Evolutionary conservation across 1,140 invertebrate species (phyloP), one percentile per base, ranked within the genome.

Genomic region (Nebria ingens): DNA sequence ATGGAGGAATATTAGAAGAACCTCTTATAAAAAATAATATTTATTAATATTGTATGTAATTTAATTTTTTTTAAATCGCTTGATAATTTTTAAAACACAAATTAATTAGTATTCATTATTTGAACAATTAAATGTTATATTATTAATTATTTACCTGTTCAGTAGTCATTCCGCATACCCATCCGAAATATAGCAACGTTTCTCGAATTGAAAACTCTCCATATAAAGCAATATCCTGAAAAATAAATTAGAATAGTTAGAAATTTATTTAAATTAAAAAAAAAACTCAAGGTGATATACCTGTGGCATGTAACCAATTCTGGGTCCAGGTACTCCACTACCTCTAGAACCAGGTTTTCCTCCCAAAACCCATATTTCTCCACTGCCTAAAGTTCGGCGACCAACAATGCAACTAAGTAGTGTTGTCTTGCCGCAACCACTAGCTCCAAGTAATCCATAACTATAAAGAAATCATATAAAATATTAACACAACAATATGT

Each of bases 181-280:
- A 86, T 1, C 93, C 93, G 68, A 95, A 97, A 70, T 93, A 97
- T 57, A 85, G 81, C 67, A 96, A 80, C 0, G 91, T 96, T 69
- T 97, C 93, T 25, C 83, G 72, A 54, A 95, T 95, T 1, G 89
- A 87, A 67, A 96, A 93, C 69, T 95, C 91, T 2, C 87, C 84
- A 65, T 93, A 95, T 6, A 97, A 75, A 0, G 93, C 91, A 15
- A 91, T 80, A 76, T 97, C 93, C 81, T 94, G 77, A 19, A 72
- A 70, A 59, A 56, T n/a, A n/a, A n/a, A n/a, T n/a, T n/a, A 45
- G 62, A 60, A 61, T 45, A 54, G 21, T 12, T 45, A 45, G 3
- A 45, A 45, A 4, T 19, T 21, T 22, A 51, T 51, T 51, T 51
- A 11, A 20, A 23, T 53, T 29, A 29, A 53, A 9, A 52, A 15